These are phyloP conservation scores for Polypedilum pembai DNA, from an alignment of 1,140 invertebrate genomes.

Conservation along the genomic window DNA sequence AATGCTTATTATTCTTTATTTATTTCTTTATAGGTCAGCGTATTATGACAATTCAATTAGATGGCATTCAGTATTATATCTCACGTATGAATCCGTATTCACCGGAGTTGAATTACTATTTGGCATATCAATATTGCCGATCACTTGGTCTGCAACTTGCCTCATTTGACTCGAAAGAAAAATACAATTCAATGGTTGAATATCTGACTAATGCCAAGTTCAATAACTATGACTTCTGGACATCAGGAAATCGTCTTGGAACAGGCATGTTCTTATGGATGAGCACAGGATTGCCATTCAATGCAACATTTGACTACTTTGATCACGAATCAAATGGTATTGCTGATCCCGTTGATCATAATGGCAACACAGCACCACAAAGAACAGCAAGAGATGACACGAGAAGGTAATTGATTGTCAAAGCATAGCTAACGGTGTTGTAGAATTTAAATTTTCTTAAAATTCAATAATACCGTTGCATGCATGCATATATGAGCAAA, in stretches of 20 bases:
- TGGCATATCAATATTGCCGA: slow-evolving; percentile 81
- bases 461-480: no score
- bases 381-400: slow-evolving; percentile 57
- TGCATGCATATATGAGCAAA: no score
- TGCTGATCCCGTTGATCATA: slow-evolving; percentile 49
- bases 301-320: slow-evolving; percentile 78
- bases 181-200: slow-evolving; percentile 71
- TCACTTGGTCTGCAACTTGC: slow-evolving; percentile 75
- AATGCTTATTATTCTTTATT: slow-evolving; percentile 30
- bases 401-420: slow-evolving; percentile 50
- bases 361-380: slow-evolving; percentile 63
- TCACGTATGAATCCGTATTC: slow-evolving; percentile 82
- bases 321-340: slow-evolving; percentile 47
- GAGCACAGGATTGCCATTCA: slow-evolving; percentile 79
- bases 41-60: slow-evolving; percentile 75
- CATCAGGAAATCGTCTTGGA: slow-evolving; percentile 76
- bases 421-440: neutral
- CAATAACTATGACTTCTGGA: slow-evolving; percentile 79
- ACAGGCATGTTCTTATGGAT: slow-evolving; percentile 84
- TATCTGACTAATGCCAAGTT: slow-evolving; percentile 74
- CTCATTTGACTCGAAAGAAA: slow-evolving; percentile 77
- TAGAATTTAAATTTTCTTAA: no score
- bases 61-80: slow-evolving; percentile 80
- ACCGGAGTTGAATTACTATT: slow-evolving; percentile 76
- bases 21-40: slow-evolving; percentile 59